Evolutionary conservation across 2,797 vertebrate genomes (phyloP).

Genomic region (Orestias chungarensis): DNA sequence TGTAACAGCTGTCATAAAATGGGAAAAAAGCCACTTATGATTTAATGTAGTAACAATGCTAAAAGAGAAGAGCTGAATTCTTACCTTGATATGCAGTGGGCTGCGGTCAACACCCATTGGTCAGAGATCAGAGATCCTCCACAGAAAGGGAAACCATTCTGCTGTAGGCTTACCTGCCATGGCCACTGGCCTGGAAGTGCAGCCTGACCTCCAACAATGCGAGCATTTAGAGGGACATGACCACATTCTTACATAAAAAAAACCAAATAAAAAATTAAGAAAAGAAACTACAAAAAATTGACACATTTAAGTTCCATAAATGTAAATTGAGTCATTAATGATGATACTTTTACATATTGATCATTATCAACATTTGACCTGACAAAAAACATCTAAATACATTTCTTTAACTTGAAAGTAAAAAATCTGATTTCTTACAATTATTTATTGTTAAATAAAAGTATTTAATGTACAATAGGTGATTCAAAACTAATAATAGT

Average conservation of each 20-base stretch:
- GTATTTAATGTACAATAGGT: too few relatives aligned
- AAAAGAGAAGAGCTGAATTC: neutral
- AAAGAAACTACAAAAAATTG: neutral
- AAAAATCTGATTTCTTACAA: too few relatives aligned
- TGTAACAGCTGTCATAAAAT: neutral
- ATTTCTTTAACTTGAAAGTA: too few relatives aligned
- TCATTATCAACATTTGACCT: too few relatives aligned
- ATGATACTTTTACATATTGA: too few relatives aligned
- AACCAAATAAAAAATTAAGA: neutral
- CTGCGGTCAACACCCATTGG: constrained; percentile 54
- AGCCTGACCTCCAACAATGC: constrained; percentile 30
- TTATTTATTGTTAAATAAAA: too few relatives aligned
- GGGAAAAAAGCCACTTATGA: neutral
- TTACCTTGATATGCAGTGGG: constrained; percentile 24
- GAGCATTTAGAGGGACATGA: rapidly evolving
- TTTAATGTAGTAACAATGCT: neutral
- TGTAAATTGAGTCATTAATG: too few relatives aligned
- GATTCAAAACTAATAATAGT: too few relatives aligned
- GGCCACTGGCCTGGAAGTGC: constrained; percentile 13
- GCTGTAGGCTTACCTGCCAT: constrained; percentile 35
- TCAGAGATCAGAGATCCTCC: constrained; percentile 42
- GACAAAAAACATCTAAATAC: too few relatives aligned
- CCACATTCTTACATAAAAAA: constrained; percentile 33
- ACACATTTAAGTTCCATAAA: neutral
- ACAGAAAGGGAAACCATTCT: rapidly evolving